Evolutionary conservation across 2,797 vertebrate species (phyloP), one percentile per base, ranked within the genome.

Genomic region (Myotis vivesi): DNA sequence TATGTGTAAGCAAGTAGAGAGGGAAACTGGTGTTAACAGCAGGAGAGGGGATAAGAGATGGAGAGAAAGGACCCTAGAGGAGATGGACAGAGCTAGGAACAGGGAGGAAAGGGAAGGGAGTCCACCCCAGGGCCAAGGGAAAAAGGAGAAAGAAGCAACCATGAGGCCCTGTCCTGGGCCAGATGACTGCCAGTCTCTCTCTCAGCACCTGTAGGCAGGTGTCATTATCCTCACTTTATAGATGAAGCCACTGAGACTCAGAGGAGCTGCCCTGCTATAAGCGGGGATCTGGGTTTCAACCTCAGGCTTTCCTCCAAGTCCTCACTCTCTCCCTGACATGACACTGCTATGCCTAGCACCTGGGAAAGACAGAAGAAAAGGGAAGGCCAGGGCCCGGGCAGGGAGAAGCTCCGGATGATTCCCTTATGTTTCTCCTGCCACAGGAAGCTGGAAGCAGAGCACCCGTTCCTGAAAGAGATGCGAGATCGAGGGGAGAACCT

Each of bases 391-490:
- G 33, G 68, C 19, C 19, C 57, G 2, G 23, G n/a, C 0, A 0
- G 7, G 38, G 38, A 69, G 49, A 12, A 13, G 25, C 44, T 62
- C 85, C 19, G 71, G 76, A 16, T 0, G 0, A 19, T 41, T 4
- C 49, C 55, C 44, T 62, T 1, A 0, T 23, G 28, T 59, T 20
- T 62, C 64, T 80, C 41, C 71, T 15, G 23, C 59, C 38, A 2
- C 90, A 97, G 97, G 82, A 85, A 94, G 96, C 89, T 98, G 5
- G 77, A 97, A 5, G 68, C 20, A 41, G 72, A 98, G 1, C 98
- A 98, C 8, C 62, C 94, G 0, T 97, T 98, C 95, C 97, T 98
- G 86, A 94, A 11, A 71, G 98, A 98, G 6, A 94, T 98, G 49
- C 30, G 0, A 9, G 73, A 51, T 4, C 23, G 6, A 1, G 3